phyloP scores from a whole-genome alignment of 2,888 invertebrate genomes.

The Lacanobia wlatinum region DNA sequence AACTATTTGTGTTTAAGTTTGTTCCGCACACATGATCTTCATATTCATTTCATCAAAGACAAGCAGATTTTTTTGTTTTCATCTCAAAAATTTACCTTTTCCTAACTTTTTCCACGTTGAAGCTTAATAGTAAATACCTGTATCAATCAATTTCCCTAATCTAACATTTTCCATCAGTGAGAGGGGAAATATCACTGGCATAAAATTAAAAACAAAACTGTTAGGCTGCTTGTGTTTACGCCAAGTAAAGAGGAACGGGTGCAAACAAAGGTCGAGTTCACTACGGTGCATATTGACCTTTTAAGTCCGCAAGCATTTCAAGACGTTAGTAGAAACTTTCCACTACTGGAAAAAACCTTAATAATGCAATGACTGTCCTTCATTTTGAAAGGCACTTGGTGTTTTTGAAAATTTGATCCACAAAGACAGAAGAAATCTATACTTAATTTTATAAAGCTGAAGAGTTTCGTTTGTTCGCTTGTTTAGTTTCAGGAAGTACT shows the following conservation, averaged over 20 bases:
- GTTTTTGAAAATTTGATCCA: neutral
- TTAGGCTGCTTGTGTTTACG: neutral
- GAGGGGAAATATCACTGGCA: no score
- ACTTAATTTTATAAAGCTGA: no score
- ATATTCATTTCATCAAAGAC: neutral
- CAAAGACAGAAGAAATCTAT: neutral
- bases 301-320: slow-evolving; percentile 19
- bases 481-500: no score
- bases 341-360: slow-evolving; percentile 34
- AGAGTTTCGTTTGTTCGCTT: neutral
- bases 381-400: slow-evolving; percentile 1
- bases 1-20: neutral
- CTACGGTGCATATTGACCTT: slow-evolving; percentile 30
- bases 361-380: neutral
- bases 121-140: neutral
- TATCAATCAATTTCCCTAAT: neutral
- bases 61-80: neutral
- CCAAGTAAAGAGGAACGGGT: neutral
- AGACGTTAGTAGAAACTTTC: slow-evolving; percentile 43
- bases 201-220: neutral
- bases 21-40: neutral
- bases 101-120: neutral
- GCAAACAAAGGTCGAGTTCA: slow-evolving; percentile 37
- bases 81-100: neutral
- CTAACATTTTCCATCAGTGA: no score